Evolutionary conservation across 92 coral and sea anemone species (phyloP).

Genomic region (Umimayanthus chanpuru): DNA sequence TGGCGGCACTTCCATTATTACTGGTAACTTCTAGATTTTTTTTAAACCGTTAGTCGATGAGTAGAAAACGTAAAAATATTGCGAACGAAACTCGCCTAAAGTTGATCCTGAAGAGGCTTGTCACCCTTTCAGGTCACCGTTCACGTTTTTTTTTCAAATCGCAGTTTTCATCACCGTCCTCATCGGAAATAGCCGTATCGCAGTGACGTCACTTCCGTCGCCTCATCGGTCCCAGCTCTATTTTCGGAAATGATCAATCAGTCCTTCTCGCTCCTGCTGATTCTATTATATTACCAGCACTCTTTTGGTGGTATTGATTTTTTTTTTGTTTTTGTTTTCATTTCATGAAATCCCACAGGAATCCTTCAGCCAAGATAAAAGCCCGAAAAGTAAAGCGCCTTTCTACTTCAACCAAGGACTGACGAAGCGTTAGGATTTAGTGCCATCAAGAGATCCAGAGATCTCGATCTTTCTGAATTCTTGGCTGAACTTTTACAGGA

Average conservation of each 20-base stretch:
- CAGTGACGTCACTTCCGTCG: constrained; percentile 15
- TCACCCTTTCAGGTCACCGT: too few species aligned
- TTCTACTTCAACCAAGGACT: too few species aligned
- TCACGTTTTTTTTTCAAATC: too few species aligned
- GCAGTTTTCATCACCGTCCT: too few species aligned
- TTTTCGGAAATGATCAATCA: constrained; percentile 3
- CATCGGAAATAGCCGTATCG: too few species aligned
- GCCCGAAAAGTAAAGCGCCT: neutral
- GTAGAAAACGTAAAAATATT: too few species aligned
- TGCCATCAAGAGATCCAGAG: neutral
- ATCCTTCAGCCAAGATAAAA: neutral
- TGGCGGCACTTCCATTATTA: too few species aligned
- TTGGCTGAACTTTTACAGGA: constrained; percentile 24
- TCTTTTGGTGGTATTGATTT: neutral
- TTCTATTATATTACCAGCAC: constrained; percentile 12
- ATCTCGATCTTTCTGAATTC: constrained; percentile 19
- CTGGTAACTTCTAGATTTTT: too few species aligned
- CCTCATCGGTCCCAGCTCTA: neutral
- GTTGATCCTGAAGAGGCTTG: too few species aligned
- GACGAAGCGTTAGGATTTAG: neutral
- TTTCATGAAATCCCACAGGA: constrained; percentile 1
- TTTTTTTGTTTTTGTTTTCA: constrained; percentile 6
- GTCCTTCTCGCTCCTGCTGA: neutral
- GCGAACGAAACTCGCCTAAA: too few species aligned
- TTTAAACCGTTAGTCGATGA: too few species aligned